phyloP scores from a whole-genome alignment of 2,888 invertebrate genomes.

The Archaeoteleia sp. region DNA sequence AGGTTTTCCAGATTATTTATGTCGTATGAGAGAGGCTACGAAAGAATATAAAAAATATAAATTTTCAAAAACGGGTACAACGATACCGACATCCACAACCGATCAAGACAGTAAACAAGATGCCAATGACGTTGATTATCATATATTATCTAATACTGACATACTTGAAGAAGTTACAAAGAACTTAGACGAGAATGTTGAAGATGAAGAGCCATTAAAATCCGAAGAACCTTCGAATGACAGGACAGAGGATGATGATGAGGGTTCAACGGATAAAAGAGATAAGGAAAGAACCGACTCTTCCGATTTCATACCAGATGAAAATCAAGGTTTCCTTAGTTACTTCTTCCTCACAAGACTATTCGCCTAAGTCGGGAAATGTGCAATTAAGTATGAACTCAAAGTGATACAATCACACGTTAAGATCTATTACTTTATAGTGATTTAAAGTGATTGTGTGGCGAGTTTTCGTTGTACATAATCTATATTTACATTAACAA shows the following conservation, averaged over 20 bases:
- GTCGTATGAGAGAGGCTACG: constrained; percentile 82
- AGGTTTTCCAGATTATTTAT: constrained; percentile 86
- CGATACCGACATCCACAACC: constrained; percentile 20
- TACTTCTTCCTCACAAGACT: constrained; percentile 67
- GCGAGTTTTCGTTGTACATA: constrained; percentile 27
- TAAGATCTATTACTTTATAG: constrained; percentile 15
- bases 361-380: constrained; percentile 62
- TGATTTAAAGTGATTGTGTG: constrained; percentile 11
- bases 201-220: constrained; percentile 27
- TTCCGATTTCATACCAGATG: constrained; percentile 49
- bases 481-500: constrained; percentile 26
- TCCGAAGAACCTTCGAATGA: neutral
- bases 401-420: neutral
- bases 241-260: constrained; percentile 4
- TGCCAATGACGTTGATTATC: constrained; percentile 9
- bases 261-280: neutral
- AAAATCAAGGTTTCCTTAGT: constrained; percentile 65
- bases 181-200: constrained; percentile 7
- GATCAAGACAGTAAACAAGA: constrained; percentile 2
- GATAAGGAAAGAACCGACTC: constrained; percentile 7
- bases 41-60: constrained; percentile 78
- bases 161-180: constrained; percentile 1
- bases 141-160: neutral
- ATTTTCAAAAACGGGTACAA: constrained; percentile 46
- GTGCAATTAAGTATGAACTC: constrained; percentile 5